Evolutionary conservation across 1,140 invertebrate genomes (phyloP).

Genomic region (Physella acuta): DNA sequence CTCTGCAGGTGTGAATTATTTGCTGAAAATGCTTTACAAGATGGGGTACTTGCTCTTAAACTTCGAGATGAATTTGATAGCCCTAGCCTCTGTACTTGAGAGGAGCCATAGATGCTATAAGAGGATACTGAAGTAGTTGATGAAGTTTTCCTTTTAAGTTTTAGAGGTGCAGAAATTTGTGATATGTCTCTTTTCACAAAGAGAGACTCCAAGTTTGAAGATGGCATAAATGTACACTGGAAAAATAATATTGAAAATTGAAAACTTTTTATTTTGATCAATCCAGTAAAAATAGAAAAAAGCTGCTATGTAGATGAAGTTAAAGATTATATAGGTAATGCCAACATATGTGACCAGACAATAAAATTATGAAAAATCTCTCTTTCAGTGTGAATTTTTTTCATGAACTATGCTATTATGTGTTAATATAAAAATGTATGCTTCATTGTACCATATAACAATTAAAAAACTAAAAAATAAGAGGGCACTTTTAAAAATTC

Average conservation of each 20-base stretch:
- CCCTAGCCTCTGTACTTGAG: no score
- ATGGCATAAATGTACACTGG: slow-evolving; percentile 25
- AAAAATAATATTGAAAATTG: neutral
- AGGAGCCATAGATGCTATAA: no score
- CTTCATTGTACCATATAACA: no score
- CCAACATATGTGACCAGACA: neutral
- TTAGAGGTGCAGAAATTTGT: neutral
- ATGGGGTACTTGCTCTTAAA: neutral
- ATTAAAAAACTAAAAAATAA: no score
- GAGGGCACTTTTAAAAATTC: neutral
- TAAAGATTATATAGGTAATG: neutral
- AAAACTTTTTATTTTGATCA: neutral
- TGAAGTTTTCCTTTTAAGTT: neutral
- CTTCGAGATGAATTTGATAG: neutral
- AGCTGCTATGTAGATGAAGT: neutral
- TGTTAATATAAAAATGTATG: neutral
- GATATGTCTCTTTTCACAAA: slow-evolving; percentile 18
- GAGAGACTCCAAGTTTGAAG: slow-evolving; percentile 8
- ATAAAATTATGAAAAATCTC: neutral
- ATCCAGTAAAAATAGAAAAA: neutral
- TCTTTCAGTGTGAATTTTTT: neutral
- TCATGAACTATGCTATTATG: neutral
- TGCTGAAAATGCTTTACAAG: neutral
- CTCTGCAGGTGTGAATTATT: neutral
- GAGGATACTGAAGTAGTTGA: slow-evolving; percentile 5